phyloP scores from a whole-genome alignment of 2,797 vertebrate species.

The Enteromius treurensis region DNA sequence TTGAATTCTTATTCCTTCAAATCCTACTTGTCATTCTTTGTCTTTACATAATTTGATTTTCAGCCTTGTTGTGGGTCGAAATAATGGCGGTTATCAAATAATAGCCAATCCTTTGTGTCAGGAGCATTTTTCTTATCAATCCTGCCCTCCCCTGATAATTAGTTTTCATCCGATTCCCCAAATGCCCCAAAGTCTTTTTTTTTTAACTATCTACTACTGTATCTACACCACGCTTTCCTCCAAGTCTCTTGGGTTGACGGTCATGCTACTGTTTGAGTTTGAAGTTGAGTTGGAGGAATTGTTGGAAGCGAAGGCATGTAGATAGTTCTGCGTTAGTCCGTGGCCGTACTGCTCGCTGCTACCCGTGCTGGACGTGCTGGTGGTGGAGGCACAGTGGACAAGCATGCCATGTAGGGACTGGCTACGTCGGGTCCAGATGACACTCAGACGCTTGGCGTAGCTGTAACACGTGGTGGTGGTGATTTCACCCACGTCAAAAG shows the following conservation, averaged over 20 bases:
- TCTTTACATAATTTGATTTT: slow-evolving; percentile 52
- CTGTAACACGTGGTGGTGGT: slow-evolving; percentile 78
- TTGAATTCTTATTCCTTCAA: slow-evolving; percentile 48
- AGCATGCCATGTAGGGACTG: slow-evolving; percentile 92
- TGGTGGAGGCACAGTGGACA: slow-evolving; percentile 78
- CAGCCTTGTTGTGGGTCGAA: slow-evolving; percentile 6
- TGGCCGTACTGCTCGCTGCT: slow-evolving; percentile 66
- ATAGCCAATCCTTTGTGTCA: slow-evolving; percentile 33
- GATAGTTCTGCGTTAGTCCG: slow-evolving; percentile 71
- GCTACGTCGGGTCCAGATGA: slow-evolving; percentile 89
- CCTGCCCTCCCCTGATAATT: slow-evolving; percentile 15
- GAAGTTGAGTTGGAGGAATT: slow-evolving; percentile 73
- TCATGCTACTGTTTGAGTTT: slow-evolving; percentile 74
- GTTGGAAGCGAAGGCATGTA: slow-evolving; percentile 76
- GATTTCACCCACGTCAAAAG: slow-evolving; percentile 80
- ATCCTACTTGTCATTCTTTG: slow-evolving; percentile 36
- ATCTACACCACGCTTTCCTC: slow-evolving; percentile 80
- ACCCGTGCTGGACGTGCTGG: slow-evolving; percentile 59
- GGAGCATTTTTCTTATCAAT: slow-evolving; percentile 35
- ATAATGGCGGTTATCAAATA: slow-evolving; percentile 44
- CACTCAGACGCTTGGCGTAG: slow-evolving; percentile 87
- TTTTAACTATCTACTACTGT: neutral
- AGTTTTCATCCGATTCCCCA: neutral
- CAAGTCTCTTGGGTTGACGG: slow-evolving; percentile 68
- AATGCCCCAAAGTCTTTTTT: neutral